Percentiles rank a stretch among this genome's conserved stretches.
Conservation (phyloP, 2,888 invertebrate species). For the Calameuta filiformis region DNA sequence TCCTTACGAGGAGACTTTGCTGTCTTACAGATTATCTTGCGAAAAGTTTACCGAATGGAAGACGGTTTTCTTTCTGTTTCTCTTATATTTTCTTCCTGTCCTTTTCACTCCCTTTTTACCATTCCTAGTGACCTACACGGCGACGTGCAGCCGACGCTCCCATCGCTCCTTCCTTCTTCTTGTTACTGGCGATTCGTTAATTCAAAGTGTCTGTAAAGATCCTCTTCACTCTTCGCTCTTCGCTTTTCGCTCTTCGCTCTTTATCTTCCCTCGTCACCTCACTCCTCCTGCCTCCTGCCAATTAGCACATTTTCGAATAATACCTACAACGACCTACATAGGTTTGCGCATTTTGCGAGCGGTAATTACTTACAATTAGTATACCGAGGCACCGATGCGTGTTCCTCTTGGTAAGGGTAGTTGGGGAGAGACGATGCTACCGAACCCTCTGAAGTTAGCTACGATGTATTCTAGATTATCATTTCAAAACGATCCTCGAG, state of each 20-base stretch:
- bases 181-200: background rate
- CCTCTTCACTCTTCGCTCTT: background rate
- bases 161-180: no score
- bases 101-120: background rate
- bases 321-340: slow-evolving; percentile 25
- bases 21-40: no score
- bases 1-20: no score
- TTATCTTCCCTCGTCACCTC: background rate
- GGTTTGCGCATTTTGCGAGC: background rate
- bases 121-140: no score
- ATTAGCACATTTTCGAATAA: slow-evolving; percentile 39
- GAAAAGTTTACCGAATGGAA: no score
- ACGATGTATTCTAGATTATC: no score
- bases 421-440: background rate
- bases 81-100: background rate
- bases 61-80: background rate
- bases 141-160: no score
- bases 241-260: background rate
- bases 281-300: slow-evolving; percentile 26
- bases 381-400: background rate
- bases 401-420: background rate
- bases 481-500: background rate
- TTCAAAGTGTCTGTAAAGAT: background rate
- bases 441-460: background rate
- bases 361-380: background rate